Evolutionary conservation across 1,140 invertebrate species (phyloP).

Genomic region (Drosophila pandora): DNA sequence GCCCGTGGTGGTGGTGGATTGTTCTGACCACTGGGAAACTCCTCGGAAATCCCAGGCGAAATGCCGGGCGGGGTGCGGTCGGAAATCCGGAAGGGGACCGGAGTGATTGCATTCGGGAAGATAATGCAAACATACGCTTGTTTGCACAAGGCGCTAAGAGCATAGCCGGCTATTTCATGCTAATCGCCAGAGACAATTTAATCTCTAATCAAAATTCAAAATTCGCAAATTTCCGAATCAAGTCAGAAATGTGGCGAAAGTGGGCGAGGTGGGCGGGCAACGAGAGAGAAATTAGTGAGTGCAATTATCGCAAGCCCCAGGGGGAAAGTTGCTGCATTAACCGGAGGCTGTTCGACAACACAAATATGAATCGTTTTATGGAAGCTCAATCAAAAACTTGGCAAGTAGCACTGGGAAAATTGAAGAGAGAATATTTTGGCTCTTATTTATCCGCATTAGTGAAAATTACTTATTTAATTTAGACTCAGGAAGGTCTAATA

Average conservation of each 20-base stretch:
- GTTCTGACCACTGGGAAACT: slow-evolving; percentile 30
- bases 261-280: neutral
- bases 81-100: slow-evolving; percentile 8
- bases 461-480: too few relatives aligned
- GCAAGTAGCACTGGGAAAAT: neutral
- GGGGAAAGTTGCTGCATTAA: slow-evolving; percentile 31
- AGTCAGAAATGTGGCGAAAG: slow-evolving; percentile 21
- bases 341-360: slow-evolving; percentile 41
- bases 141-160: slow-evolving; percentile 61
- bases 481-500: too few relatives aligned
- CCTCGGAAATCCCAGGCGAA: neutral
- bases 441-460: too few relatives aligned
- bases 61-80: neutral
- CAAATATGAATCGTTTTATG: slow-evolving; percentile 14
- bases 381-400: neutral
- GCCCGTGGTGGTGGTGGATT: slow-evolving; percentile 28
- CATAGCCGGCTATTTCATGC: slow-evolving; percentile 60
- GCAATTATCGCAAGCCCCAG: slow-evolving; percentile 18
- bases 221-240: slow-evolving; percentile 70
- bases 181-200: slow-evolving; percentile 80
- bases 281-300: slow-evolving; percentile 48
- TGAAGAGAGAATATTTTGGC: too few relatives aligned
- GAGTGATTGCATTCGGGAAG: slow-evolving; percentile 48
- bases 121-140: slow-evolving; percentile 80
- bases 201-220: slow-evolving; percentile 82